phyloP scores from a whole-genome alignment of 1,140 invertebrate species.

The Lasioglossum baleicum region DNA sequence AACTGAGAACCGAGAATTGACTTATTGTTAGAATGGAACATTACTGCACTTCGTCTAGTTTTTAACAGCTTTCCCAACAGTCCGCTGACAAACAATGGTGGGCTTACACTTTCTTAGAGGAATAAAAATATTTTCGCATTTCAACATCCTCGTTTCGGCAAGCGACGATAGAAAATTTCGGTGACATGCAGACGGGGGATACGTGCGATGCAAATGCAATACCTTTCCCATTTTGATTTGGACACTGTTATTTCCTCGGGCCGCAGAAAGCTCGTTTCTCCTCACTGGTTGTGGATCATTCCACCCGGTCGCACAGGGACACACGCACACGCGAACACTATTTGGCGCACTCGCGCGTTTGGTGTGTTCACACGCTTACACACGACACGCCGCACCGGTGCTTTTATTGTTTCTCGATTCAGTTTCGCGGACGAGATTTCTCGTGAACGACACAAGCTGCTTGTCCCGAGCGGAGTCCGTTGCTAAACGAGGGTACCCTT shows the following conservation, averaged over 20 bases:
- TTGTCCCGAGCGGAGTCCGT: neutral
- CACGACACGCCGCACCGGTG: too few relatives aligned
- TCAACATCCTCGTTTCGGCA: too few relatives aligned
- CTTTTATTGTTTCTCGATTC: conserved; percentile 3
- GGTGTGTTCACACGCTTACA: neutral
- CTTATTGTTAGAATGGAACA: too few relatives aligned
- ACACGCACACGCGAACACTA: neutral
- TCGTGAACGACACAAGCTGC: too few relatives aligned
- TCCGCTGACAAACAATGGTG: too few relatives aligned
- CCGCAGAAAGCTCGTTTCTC: neutral
- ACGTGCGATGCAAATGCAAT: neutral
- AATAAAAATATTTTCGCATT: too few relatives aligned
- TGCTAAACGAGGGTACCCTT: conserved; percentile 2
- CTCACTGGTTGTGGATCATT: conserved; percentile 19
- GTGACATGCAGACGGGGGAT: neutral
- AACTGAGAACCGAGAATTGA: too few relatives aligned
- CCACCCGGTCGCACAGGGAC: neutral
- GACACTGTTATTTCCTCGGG: neutral
- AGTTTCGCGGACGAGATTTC: neutral
- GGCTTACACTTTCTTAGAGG: too few relatives aligned
- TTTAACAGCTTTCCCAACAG: too few relatives aligned
- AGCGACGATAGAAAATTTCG: too few relatives aligned
- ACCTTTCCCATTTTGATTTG: conserved; percentile 36
- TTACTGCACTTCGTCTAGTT: too few relatives aligned
- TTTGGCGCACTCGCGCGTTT: neutral